Evolutionary conservation across 2,113 vertebrate genomes (phyloP).

Genomic region (Micromys minutus): DNA sequence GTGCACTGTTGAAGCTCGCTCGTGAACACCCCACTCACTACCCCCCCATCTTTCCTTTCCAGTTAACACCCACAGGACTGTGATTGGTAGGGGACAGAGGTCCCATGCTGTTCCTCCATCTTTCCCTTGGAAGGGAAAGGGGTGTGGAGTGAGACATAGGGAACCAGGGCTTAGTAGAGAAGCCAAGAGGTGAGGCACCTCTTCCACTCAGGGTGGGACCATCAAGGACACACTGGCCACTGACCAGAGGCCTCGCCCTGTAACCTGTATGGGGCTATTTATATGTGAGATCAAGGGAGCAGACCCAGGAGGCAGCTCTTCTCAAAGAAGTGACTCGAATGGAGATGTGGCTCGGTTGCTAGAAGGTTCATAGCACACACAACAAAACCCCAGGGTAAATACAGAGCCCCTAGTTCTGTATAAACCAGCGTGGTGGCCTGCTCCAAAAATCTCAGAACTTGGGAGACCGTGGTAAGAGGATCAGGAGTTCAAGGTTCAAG

Average conservation of each 20-base stretch:
- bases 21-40: background rate
- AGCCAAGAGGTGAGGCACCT: background rate
- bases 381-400: no score
- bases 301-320: background rate
- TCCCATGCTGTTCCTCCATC: background rate
- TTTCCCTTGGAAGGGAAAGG: background rate
- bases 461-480: background rate
- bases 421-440: background rate
- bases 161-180: background rate
- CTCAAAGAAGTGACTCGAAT: conserved; percentile 7
- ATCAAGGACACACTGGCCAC: background rate
- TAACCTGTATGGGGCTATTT: background rate
- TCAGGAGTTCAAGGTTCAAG: background rate
- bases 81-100: background rate
- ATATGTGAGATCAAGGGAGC: background rate
- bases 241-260: background rate
- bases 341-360: background rate
- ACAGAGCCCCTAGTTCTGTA: background rate
- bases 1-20: background rate
- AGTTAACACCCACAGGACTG: background rate
- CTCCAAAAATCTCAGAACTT: background rate
- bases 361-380: no score
- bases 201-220: background rate
- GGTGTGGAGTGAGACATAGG: background rate
- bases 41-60: background rate